A percentile compares a stretch with the other conserved stretches of the same genome.
phyloP scores from a whole-genome alignment of 2,797 vertebrate species.

The Phylloscopus collybita region DNA sequence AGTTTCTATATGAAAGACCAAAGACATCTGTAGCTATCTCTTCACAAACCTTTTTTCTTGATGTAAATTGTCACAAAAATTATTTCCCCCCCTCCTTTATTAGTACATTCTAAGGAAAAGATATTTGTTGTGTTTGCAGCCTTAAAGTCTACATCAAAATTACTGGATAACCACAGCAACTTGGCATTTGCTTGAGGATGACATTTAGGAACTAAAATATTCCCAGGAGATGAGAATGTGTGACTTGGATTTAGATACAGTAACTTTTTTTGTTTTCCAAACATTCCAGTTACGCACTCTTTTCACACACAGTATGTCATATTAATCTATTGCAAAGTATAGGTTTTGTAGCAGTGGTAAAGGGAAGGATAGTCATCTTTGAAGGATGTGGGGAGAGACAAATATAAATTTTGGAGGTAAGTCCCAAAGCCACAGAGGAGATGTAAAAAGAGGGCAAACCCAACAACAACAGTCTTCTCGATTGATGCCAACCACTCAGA shows the following conservation, averaged over 20 bases:
- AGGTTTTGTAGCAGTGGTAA: slow-evolving; percentile 5
- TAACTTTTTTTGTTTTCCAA: slow-evolving; percentile 6
- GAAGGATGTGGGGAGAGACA: slow-evolving; percentile 14
- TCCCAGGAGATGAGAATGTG: not conserved
- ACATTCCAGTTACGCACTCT: not conserved
- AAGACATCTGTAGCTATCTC: not conserved
- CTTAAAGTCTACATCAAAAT: not conserved
- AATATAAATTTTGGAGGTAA: not conserved
- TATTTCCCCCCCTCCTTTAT: not conserved
- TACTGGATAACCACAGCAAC: not conserved
- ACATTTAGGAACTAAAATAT: slow-evolving; percentile 23
- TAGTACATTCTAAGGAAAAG: not conserved
- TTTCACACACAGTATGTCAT: not conserved
- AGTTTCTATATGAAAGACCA: not conserved
- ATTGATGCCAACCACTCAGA: not conserved
- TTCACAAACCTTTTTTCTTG: not conserved
- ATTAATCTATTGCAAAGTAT: slow-evolving; percentile 17
- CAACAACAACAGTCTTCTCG: not conserved
- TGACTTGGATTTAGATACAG: slow-evolving; percentile 30
- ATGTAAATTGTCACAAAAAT: not conserved
- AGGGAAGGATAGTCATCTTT: not conserved
- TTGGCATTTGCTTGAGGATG: not conserved
- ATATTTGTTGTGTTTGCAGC: not conserved
- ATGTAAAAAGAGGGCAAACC: not conserved
- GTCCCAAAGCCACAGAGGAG: not conserved